Conservation (phyloP, 2,888 invertebrate genomes). For the Lithophane socia region DNA sequence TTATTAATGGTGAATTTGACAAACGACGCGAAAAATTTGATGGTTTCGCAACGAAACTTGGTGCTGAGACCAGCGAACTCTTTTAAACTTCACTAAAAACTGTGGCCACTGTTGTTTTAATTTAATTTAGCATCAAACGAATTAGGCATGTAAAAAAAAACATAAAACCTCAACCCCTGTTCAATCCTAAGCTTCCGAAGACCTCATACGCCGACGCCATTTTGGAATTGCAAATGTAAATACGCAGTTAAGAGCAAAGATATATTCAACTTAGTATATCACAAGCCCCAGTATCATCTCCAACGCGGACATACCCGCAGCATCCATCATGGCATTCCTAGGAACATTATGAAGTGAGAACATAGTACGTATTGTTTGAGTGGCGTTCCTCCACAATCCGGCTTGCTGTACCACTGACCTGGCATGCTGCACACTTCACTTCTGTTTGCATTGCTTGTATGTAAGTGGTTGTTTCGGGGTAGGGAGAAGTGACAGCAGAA, state of each 20-base stretch:
- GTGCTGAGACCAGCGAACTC: neutral
- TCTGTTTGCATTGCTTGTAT: conserved; percentile 47
- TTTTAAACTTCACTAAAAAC: neutral
- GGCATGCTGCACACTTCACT: conserved; percentile 28
- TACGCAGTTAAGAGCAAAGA: too few relatives aligned
- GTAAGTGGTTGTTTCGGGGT: neutral
- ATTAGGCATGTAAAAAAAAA: neutral
- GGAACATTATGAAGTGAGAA: conserved; percentile 41
- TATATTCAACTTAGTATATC: neutral
- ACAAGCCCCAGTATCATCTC: neutral
- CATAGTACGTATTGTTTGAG: conserved; percentile 45
- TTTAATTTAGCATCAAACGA: neutral
- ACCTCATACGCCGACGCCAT: neutral
- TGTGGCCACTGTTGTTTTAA: neutral
- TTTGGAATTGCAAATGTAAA: conserved; percentile 3
- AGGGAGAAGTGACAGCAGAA: neutral
- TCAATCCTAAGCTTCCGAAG: neutral
- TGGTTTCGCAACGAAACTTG: conserved; percentile 10
- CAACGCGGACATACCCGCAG: neutral
- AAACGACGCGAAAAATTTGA: conserved; percentile 38
- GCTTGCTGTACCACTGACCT: conserved; percentile 67
- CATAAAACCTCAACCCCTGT: neutral
- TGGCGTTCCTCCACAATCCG: conserved; percentile 60
- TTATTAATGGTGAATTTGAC: conserved; percentile 35
- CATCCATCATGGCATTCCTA: conserved; percentile 35